Percentiles rank a stretch among this genome's conserved stretches.
These are phyloP conservation scores for Stenodema calcarata DNA, from an alignment of 2,888 invertebrate genomes.

Conservation along the genomic window DNA sequence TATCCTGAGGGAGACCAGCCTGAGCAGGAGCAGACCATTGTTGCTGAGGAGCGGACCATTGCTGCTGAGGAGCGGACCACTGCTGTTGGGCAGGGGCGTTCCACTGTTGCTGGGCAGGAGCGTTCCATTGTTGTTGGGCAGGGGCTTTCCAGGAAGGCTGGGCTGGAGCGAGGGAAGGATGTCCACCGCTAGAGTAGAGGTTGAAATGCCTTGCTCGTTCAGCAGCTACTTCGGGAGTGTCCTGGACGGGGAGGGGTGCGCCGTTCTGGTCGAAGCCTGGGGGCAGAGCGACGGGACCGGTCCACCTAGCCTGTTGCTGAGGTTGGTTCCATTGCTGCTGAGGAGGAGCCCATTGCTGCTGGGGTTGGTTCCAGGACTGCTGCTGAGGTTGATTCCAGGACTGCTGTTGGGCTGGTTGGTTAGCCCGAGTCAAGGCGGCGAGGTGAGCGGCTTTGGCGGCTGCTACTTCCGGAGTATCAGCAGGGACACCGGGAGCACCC, in stretches of 20 bases:
- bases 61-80: background rate
- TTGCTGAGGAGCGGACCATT: slow-evolving; percentile 21
- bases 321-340: slow-evolving; percentile 39
- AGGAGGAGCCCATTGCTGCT: slow-evolving; percentile 41
- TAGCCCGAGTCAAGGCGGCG: slow-evolving; percentile 46
- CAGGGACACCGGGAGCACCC: slow-evolving; percentile 44
- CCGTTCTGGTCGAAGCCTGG: slow-evolving; percentile 54
- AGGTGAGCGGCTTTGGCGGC: slow-evolving; percentile 56
- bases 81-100: background rate
- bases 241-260: slow-evolving; percentile 52
- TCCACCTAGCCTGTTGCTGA: slow-evolving; percentile 34
- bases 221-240: slow-evolving; percentile 55
- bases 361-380: slow-evolving; percentile 26
- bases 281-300: slow-evolving; percentile 52
- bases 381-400: slow-evolving; percentile 17
- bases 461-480: slow-evolving; percentile 56
- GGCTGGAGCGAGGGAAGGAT: slow-evolving; percentile 45
- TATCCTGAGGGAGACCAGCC: slow-evolving; percentile 66
- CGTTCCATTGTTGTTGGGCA: background rate
- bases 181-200: slow-evolving; percentile 41
- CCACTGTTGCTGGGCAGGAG: background rate
- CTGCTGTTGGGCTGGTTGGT: slow-evolving; percentile 15
- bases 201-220: slow-evolving; percentile 54
- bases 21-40: slow-evolving; percentile 39
- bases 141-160: slow-evolving; percentile 18